These are phyloP conservation scores for Tiaroga cobitis DNA, from an alignment of 2,797 vertebrate species.

Conservation along the genomic window DNA sequence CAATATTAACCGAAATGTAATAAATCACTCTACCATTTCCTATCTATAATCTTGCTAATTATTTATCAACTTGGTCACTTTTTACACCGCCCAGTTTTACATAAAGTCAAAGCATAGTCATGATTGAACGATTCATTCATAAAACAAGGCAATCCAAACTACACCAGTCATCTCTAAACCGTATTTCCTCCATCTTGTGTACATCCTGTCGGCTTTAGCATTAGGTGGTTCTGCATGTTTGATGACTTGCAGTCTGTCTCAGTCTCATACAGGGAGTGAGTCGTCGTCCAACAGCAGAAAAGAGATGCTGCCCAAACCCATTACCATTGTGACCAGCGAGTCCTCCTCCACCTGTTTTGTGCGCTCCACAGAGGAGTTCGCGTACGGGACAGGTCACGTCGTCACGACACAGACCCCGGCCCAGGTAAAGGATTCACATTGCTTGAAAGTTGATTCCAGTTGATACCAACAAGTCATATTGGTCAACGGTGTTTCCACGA, in stretches of 20 bases:
- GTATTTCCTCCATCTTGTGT: background rate
- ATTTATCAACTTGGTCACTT: background rate
- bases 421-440: conserved; percentile 70
- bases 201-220: background rate
- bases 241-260: conserved; percentile 73
- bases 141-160: background rate
- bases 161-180: background rate
- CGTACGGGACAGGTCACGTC: conserved; percentile 74
- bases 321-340: conserved; percentile 87
- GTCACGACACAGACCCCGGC: conserved; percentile 78
- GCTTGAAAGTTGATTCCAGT: background rate
- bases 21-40: background rate
- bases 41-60: background rate
- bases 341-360: conserved; percentile 88
- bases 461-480: background rate
- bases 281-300: conserved; percentile 91
- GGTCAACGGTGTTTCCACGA: background rate
- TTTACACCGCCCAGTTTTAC: background rate
- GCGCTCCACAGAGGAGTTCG: conserved; percentile 76
- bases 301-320: conserved; percentile 87
- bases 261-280: conserved; percentile 92
- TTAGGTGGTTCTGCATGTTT: conserved; percentile 52
- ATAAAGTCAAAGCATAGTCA: background rate
- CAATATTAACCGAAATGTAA: background rate
- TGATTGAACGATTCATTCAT: background rate